A percentile compares a stretch with the other conserved stretches of the same genome.
phyloP scores from a whole-genome alignment of 2,888 invertebrate species.

The Eulithis prunata region DNA sequence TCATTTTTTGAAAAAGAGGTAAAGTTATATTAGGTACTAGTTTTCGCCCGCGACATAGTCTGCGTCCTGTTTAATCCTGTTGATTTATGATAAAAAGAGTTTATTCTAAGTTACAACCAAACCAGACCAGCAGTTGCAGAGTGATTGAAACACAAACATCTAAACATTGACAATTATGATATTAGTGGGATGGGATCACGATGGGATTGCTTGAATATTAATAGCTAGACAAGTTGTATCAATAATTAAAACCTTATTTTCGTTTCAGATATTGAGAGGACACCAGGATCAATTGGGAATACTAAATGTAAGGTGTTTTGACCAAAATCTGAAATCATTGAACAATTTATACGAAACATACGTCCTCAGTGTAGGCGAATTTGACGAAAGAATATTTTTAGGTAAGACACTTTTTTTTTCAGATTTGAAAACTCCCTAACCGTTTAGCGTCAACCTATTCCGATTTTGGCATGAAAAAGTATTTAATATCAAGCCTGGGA shows the following conservation, averaged over 20 bases:
- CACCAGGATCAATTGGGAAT: slow-evolving; percentile 88
- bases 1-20: slow-evolving; percentile 90
- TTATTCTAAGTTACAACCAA: too few species aligned
- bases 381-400: slow-evolving; percentile 98
- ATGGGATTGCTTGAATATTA: too few species aligned
- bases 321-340: slow-evolving; percentile 92
- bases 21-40: slow-evolving; percentile 38
- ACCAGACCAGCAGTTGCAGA: too few species aligned
- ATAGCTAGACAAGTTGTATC: too few species aligned
- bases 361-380: slow-evolving; percentile 95
- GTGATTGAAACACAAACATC: too few species aligned
- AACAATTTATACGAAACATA: slow-evolving; percentile 95
- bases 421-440: background rate
- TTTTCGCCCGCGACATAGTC: too few species aligned
- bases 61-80: too few species aligned
- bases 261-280: slow-evolving; percentile 88
- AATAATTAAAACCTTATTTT: background rate
- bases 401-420: slow-evolving; percentile 79
- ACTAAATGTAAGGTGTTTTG: slow-evolving; percentile 91
- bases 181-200: too few species aligned
- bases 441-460: slow-evolving; percentile 18
- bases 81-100: too few species aligned
- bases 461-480: background rate
- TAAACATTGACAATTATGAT: too few species aligned
- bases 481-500: slow-evolving; percentile 16